A percentile compares a stretch with the other conserved stretches of the same genome.
These are phyloP conservation scores for Philotrypesis tridentata DNA, from an alignment of 1,140 invertebrate species.

Conservation along the genomic window DNA sequence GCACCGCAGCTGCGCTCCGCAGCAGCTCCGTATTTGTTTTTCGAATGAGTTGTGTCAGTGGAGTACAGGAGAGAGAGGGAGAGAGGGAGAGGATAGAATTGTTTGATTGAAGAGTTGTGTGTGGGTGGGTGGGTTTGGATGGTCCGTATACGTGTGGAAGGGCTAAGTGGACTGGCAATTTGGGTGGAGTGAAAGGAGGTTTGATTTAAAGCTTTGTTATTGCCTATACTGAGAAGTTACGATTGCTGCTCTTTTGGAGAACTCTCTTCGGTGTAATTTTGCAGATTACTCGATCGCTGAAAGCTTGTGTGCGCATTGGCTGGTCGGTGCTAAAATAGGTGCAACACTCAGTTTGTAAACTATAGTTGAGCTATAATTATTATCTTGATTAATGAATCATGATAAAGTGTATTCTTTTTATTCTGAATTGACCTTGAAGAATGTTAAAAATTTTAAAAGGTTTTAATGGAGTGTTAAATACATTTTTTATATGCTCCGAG, in stretches of 20 bases:
- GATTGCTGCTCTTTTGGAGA: background rate
- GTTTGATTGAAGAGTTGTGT: background rate
- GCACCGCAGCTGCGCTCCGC: background rate
- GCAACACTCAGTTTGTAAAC: background rate
- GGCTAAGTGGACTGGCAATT: background rate
- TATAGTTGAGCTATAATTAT: background rate
- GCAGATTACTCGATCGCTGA: background rate
- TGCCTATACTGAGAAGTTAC: background rate
- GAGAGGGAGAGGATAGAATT: background rate
- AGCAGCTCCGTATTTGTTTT: constrained; percentile 17
- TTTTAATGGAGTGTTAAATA: background rate
- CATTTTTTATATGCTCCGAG: background rate
- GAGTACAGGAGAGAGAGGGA: too few species aligned
- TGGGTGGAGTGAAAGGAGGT: background rate
- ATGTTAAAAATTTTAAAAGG: background rate
- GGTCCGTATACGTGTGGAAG: background rate
- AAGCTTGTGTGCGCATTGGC: background rate
- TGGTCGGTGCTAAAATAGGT: background rate
- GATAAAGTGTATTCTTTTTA: background rate
- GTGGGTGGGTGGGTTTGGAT: too few species aligned
- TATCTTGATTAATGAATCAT: background rate
- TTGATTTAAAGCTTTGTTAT: background rate
- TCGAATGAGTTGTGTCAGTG: constrained; percentile 19
- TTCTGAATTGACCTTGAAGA: background rate
- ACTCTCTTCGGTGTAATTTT: background rate